phyloP scores from a whole-genome alignment of 1,140 invertebrate species.

The Aleiodes sp. region DNA sequence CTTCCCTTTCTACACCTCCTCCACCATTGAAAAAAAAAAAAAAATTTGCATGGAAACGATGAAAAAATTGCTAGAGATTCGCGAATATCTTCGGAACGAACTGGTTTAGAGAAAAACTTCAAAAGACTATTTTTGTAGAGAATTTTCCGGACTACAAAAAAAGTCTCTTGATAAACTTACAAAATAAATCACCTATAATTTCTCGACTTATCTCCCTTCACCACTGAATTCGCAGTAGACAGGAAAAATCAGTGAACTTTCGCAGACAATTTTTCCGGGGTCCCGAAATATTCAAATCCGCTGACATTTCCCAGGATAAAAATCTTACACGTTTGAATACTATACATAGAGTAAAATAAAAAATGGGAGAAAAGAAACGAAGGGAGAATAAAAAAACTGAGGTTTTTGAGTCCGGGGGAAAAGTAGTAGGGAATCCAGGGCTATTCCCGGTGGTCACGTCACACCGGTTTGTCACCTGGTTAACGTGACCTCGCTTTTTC shows the following conservation, averaged over 20 bases:
- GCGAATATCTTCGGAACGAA: no score
- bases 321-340: neutral
- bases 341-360: neutral
- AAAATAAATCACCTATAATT: no score
- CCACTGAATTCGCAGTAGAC: no score
- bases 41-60: no score
- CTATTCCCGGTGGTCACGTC: constrained; percentile 46
- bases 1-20: no score
- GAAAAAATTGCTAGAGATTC: no score
- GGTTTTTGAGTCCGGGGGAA: constrained; percentile 17
- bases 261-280: neutral
- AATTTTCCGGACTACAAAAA: no score
- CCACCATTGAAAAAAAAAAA: no score
- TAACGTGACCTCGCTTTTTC: constrained; percentile 41
- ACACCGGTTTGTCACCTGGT: constrained; percentile 46
- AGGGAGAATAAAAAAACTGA: constrained; percentile 26
- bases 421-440: constrained; percentile 22
- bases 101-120: no score
- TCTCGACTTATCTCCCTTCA: no score
- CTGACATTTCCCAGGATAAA: neutral
- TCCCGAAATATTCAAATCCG: constrained; percentile 6
- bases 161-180: no score
- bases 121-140: no score
- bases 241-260: neutral
- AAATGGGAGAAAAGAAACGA: neutral